Evolutionary conservation across 2,888 invertebrate genomes (phyloP).

Genomic region (Hofmannophila pseudospretella): DNA sequence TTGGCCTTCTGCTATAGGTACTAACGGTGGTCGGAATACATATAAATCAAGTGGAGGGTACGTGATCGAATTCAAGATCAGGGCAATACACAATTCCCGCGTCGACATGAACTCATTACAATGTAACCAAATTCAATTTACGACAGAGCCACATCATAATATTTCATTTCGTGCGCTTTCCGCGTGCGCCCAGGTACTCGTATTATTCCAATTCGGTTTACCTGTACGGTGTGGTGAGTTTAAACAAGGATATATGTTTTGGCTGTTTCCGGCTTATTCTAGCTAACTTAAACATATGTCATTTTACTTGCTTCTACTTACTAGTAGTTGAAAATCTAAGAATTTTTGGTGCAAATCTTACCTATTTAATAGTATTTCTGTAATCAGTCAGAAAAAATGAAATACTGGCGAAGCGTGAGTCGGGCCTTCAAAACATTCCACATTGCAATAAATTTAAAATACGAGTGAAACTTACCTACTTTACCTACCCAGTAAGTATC

Average conservation of each 20-base stretch:
- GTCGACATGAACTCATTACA: slow-evolving; percentile 70
- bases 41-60: slow-evolving; percentile 68
- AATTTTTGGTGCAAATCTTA: no score
- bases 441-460: no score
- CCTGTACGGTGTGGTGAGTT: slow-evolving; percentile 28
- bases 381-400: no score
- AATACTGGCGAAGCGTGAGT: no score
- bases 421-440: no score
- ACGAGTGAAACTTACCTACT: no score
- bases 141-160: slow-evolving; percentile 60
- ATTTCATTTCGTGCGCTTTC: slow-evolving; percentile 55
- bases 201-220: slow-evolving; percentile 41
- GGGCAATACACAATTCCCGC: slow-evolving; percentile 54
- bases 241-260: slow-evolving; percentile 41
- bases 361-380: no score
- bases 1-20: slow-evolving; percentile 35
- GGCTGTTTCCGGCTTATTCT: no score
- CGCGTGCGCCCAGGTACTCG: slow-evolving; percentile 30
- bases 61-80: slow-evolving; percentile 73
- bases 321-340: no score
- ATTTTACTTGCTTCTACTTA: no score
- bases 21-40: slow-evolving; percentile 65
- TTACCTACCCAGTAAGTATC: no score
- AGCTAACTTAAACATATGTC: no score
- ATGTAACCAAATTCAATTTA: slow-evolving; percentile 73